A percentile compares a stretch with the other conserved stretches of the same genome.
phyloP scores from a whole-genome alignment of 1,140 invertebrate genomes.

The Temnothorax nylanderi region DNA sequence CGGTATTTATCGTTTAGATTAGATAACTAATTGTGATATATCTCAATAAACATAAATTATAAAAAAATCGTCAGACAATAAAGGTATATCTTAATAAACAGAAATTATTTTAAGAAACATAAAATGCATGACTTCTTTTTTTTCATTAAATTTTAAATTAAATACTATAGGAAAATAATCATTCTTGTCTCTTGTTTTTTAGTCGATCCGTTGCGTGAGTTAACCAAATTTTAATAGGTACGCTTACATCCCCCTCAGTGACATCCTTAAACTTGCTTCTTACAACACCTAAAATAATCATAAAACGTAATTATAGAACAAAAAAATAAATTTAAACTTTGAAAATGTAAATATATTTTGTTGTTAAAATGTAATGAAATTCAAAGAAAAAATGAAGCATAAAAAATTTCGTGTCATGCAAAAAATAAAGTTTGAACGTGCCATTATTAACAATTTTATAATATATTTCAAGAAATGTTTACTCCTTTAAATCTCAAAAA shows the following conservation, averaged over 20 bases:
- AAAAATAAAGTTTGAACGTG: not conserved
- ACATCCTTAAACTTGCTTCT: constrained; percentile 9
- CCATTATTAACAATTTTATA: not conserved
- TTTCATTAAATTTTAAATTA: too few relatives aligned
- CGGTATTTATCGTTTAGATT: too few relatives aligned
- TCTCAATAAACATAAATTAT: too few relatives aligned
- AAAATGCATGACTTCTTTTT: too few relatives aligned
- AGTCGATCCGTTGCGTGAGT: not conserved
- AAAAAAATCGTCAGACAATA: too few relatives aligned
- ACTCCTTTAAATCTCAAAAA: not conserved
- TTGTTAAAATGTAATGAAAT: not conserved
- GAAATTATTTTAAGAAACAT: too few relatives aligned
- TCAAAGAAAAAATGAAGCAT: not conserved
- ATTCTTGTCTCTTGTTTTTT: constrained; percentile 19
- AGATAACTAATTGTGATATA: too few relatives aligned
- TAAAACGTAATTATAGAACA: not conserved
- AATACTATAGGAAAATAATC: not conserved
- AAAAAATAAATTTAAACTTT: not conserved
- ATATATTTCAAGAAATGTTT: not conserved
- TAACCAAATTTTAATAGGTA: not conserved
- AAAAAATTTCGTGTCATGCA: not conserved
- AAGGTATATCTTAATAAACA: too few relatives aligned
- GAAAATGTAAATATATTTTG: not conserved
- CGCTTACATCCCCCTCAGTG: not conserved
- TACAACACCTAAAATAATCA: constrained; percentile 20